These are phyloP conservation scores for Miltochrista miniata DNA, from an alignment of 2,888 invertebrate species.

Conservation along the genomic window DNA sequence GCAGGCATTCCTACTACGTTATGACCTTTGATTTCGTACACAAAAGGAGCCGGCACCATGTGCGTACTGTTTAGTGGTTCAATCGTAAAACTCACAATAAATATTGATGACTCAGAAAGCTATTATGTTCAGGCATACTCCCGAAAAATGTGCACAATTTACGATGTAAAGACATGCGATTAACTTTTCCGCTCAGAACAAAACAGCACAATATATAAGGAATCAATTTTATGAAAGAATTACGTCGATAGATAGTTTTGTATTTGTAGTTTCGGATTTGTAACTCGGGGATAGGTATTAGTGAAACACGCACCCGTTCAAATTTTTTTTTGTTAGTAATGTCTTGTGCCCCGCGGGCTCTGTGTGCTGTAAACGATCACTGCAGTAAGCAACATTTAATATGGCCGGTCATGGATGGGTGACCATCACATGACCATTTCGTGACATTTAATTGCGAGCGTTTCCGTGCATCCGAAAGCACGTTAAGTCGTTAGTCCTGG, in stretches of 20 bases:
- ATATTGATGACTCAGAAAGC: constrained; percentile 77
- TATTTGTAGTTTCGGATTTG: background rate
- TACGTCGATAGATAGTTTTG: constrained; percentile 6
- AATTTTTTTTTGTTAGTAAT: too few species aligned
- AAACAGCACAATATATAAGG: constrained; percentile 24
- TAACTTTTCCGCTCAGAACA: constrained; percentile 58
- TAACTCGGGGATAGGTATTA: too few species aligned
- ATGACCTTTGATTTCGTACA: constrained; percentile 48
- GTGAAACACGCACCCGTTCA: too few species aligned
- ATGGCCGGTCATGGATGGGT: too few species aligned
- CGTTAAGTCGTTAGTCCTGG: too few species aligned
- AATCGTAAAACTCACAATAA: constrained; percentile 75
- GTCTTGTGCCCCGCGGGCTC: too few species aligned
- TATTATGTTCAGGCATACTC: constrained; percentile 72
- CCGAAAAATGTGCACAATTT: constrained; percentile 75
- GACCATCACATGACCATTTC: too few species aligned
- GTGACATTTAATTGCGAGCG: too few species aligned
- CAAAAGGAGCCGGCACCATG: constrained; percentile 53
- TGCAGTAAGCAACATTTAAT: too few species aligned
- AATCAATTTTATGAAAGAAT: constrained; percentile 15
- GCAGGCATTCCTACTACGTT: constrained; percentile 3
- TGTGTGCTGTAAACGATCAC: too few species aligned
- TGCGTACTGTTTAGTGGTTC: constrained; percentile 61
- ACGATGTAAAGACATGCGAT: constrained; percentile 74
- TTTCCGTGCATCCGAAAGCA: too few species aligned